Evolutionary conservation across 2,888 invertebrate genomes (phyloP), one percentile per base, ranked within the genome.

Genomic region (Oscheius sp.): DNA sequence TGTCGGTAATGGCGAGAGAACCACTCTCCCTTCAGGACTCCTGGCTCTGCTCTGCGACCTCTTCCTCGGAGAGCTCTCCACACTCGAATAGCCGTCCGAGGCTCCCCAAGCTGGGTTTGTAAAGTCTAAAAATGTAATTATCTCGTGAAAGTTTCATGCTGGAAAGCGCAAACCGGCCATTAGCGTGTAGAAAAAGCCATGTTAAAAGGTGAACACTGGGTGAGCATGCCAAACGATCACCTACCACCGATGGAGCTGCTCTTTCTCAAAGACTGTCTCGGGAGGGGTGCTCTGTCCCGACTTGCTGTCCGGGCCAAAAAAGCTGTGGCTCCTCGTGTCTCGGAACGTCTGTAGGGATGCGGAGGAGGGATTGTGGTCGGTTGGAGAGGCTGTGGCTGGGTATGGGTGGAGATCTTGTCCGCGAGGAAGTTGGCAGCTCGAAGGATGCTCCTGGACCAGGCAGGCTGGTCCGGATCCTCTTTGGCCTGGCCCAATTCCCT

Each of bases 1-100:
- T 37, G 89, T 89, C 11, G 91, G 90, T 73, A 91, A 81, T 1
- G 91, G 90, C 68, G 89, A 74, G 7, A 89, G 73, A 2, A 81
- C 78, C 10, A 83, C 83, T 70, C 81, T 72, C 1, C 77, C 76
- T 3, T 81, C 81, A 10, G 83, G 81, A 65, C 81, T 83, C 48
- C 81, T 75, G 11, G 80, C 70, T 58, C 80, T 33, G 55, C 82
- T 81, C 48, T 75, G 76, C 4, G 80, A 79, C 55, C 80, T 51
- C 53, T 75, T 77, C 73, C 82, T 60, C 32, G 82, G 82, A 2
- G 80, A 81, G 33, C 77, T 77, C 70, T 80, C 80, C n/a, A 79
- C 78, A 73, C 80, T 80, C 11, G 77, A 77, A 60, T 74, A 75
- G 47, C 82, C 82, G 3, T 79, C 80, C n/a, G 50, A 73, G 5